Evolutionary conservation across 1,140 invertebrate species (phyloP), one percentile per base, ranked within the genome.

Genomic region (Drosophila asahinai): DNA sequence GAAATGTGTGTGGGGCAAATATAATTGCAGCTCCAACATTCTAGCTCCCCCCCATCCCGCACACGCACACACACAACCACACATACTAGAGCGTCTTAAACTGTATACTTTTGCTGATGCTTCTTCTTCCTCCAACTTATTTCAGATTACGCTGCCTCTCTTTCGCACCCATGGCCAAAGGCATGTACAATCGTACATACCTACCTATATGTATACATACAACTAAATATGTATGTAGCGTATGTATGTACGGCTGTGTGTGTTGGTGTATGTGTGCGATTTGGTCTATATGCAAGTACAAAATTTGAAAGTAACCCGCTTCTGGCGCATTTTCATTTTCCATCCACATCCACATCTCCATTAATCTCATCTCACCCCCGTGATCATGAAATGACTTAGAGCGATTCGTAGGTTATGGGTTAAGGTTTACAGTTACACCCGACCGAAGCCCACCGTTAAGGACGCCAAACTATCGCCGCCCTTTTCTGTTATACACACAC

Each of bases 281-380:
- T 87, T 89, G 84, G 83, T 89, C 81, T 87, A 84, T 89, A 87
- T 87, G 83, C 83, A 87, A 87, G 83, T 87, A 87, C 70, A 79
- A 89, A 81, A 80, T 82, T 90, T 81, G 79, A 90, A 89, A 90
- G 86, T 90, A 90, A 90, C 86, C 86, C 81, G 81, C 86, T 86
- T 81, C 73, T 83, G 84, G 86, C 84, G 84, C 84, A 82, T 66
- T 74, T 79, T 82, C 72, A 63, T 68, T 75, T 66, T 75, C 45
- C 58, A 77, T 59, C 58, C 33, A 58, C 33, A 25, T 49, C 45
- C 45, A 54, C 47, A 55, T 64, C 22, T n/a, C 52, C 45, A 36
- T 14, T 52, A 19, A 55, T 36, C 33, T 40, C 63, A 17, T 36
- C 71, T 49, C 61, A 51, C 55, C 71, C 71, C 71, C 71, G 38